Evolutionary conservation across 1,140 invertebrate genomes (phyloP), one percentile per base, ranked within the genome.

Genomic region (Neuroterus valhalla): DNA sequence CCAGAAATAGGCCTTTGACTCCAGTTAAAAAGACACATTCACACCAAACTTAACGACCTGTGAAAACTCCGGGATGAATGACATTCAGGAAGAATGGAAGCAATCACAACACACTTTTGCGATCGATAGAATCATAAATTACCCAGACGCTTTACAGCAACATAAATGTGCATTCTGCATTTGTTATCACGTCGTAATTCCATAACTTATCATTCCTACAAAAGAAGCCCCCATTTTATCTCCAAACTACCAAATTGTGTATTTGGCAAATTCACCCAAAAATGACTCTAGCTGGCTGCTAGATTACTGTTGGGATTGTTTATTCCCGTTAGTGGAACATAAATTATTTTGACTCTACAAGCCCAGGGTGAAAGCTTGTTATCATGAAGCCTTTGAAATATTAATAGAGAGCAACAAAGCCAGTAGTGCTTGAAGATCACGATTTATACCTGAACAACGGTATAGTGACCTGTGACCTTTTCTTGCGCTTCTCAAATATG

Each of bases 91-190:
- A 62, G 55, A 62, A 62, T 62, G 55, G 3, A 62, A n/a, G 55
- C 23, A 62, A 62, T 62, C 55, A 62, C 55, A 62, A 62, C 55
- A 62, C 23, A 62, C 26, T 62, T 38, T 38, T 62, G 55, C 55
- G 55, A 62, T 62, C 55, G 55, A 62, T 62, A 26, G 15, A 62
- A 62, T 62, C 55, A 62, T 62, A 62, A 62, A 62, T 62, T 62
- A 62, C 55, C 26, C 55, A 62, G 55, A 62, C 26, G 55, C 55
- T 62, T 62, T 62, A 62, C 55, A 62, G n/a, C 26, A 62, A 62
- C 55, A 62, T 62, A 62, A 62, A 62, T 62, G 55, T 62, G 55
- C 55, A 62, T 62, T 62, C 55, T 62, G 55, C 55, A 62, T 62
- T 62, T 62, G 55, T 62, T 62, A 62, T 62, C 55, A 15, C 55